Base-by-base conservation (phyloP, 2,113 vertebrate species). In the Callopanchax toddi region DNA sequence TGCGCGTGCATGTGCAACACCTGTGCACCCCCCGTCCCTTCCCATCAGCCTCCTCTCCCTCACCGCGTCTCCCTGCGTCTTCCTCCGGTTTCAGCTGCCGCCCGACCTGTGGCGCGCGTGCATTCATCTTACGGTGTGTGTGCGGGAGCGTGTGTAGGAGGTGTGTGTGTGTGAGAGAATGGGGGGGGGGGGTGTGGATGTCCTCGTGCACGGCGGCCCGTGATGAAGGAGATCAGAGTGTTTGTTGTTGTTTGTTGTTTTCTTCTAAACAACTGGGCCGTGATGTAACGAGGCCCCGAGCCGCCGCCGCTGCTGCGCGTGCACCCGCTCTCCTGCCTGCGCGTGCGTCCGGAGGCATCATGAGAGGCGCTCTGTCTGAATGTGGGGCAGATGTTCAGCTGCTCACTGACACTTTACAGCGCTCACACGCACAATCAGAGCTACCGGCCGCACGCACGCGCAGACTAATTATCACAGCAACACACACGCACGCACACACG, bases 321-420 rank as follows among this genome's bases (percentile, higher is more conserved):
- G 78, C 72, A 23, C 25, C 1, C 26, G 22, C 0, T 3, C 21
- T 13, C 13, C 10, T 21, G 7, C 2, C 25, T 15, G 74, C 72
- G 67, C 70, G 81, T 64, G 78, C 68, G 73, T 39, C n/a, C 17
- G 61, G 15, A 60, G 17, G 79, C 60, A 73, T 68, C 56, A 65
- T 77, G 75, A 37, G 62, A 58, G 73, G 61, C 45, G 60, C 45
- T 68, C 11, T 61, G 79, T 78, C 66, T 86, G 83, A 43, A 81
- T 85, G 63, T 82, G 71, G 67, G 82, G 40, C 86, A 84, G 86
- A 85, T 86, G 84, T 86, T 78, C 53, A 75, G 68, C 78, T 67
- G 65, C 58, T 60, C 62, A 44, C 58, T 66, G 52, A 68, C 82
- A 78, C 21, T 55, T 52, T 13, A 60, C 67, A 26, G 18, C 56